Percentiles rank a stretch among this genome's conserved stretches.
These are phyloP conservation scores for Lathronympha strigana DNA, from an alignment of 2,888 invertebrate genomes.

Conservation along the genomic window DNA sequence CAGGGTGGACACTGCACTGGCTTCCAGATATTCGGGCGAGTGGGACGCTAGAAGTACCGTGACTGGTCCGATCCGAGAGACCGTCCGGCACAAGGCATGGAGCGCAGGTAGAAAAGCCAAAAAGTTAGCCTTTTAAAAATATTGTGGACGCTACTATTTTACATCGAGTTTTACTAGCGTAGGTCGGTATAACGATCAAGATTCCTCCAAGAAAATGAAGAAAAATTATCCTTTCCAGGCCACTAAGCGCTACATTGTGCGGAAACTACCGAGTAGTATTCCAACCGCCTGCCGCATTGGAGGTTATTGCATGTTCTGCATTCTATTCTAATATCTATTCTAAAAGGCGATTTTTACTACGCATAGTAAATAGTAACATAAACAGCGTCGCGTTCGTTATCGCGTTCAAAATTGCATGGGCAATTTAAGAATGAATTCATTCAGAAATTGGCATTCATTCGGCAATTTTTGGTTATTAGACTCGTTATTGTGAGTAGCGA, in stretches of 20 bases:
- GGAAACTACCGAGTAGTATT: background rate
- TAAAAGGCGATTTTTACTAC: too few relatives aligned
- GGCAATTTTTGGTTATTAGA: too few relatives aligned
- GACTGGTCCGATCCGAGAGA: slow-evolving; percentile 57
- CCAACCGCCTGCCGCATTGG: background rate
- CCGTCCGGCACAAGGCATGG: slow-evolving; percentile 43
- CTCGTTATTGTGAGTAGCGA: too few relatives aligned
- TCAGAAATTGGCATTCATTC: too few relatives aligned
- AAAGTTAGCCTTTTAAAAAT: too few relatives aligned
- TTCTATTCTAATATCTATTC: too few relatives aligned
- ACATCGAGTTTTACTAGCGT: background rate
- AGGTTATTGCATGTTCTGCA: too few relatives aligned
- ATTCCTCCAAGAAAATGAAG: background rate
- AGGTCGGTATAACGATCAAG: background rate
- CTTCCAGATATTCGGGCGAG: slow-evolving; percentile 56
- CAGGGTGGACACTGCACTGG: slow-evolving; percentile 57
- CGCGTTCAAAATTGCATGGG: too few relatives aligned
- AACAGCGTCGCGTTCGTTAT: too few relatives aligned
- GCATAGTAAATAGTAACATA: too few relatives aligned
- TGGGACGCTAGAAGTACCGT: slow-evolving; percentile 43
- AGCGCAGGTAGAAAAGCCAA: too few relatives aligned
- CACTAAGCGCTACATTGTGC: slow-evolving; percentile 1
- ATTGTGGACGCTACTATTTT: background rate
- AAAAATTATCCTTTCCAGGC: background rate
- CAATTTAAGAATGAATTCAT: too few relatives aligned